Evolutionary conservation across 2,888 invertebrate species (phyloP).

Genomic region (Andrena chrysosceles): DNA sequence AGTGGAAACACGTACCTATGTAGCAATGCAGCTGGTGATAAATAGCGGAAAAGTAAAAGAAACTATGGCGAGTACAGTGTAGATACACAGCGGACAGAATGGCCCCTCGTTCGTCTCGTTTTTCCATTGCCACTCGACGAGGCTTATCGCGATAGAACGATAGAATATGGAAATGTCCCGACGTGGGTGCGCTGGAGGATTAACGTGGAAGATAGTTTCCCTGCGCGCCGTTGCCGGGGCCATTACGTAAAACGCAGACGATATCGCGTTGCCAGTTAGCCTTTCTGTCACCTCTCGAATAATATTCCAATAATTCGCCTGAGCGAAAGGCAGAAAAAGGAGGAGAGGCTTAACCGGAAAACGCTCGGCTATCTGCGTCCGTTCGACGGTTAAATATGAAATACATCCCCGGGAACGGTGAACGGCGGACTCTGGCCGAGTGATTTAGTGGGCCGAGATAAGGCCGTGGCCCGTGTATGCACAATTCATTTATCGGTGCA

Average conservation of each 20-base stretch:
- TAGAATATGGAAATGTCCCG: conserved; percentile 65
- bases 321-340: not conserved
- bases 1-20: too few species aligned
- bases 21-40: not conserved
- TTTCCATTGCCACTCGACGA: conserved; percentile 44
- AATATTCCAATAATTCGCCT: conserved; percentile 11
- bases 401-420: not conserved
- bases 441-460: conserved; percentile 65
- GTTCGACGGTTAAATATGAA: conserved; percentile 22
- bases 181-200: conserved; percentile 81
- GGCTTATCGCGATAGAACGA: conserved; percentile 66
- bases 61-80: too few species aligned
- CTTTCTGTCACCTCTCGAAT: conserved; percentile 35
- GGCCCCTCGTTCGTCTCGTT: conserved; percentile 46
- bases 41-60: conserved; percentile 19
- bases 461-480: conserved; percentile 50
- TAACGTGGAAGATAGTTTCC: conserved; percentile 73
- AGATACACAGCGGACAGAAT: not conserved
- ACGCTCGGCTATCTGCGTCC: conserved; percentile 12
- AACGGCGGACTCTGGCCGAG: conserved; percentile 22
- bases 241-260: conserved; percentile 51
- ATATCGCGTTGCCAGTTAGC: conserved; percentile 47
- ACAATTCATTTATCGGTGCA: conserved; percentile 68
- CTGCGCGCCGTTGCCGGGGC: conserved; percentile 19
- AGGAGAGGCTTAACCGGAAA: not conserved